Evolutionary conservation across 1,140 invertebrate genomes (phyloP).

Genomic region (Oreohelix idahoensis): DNA sequence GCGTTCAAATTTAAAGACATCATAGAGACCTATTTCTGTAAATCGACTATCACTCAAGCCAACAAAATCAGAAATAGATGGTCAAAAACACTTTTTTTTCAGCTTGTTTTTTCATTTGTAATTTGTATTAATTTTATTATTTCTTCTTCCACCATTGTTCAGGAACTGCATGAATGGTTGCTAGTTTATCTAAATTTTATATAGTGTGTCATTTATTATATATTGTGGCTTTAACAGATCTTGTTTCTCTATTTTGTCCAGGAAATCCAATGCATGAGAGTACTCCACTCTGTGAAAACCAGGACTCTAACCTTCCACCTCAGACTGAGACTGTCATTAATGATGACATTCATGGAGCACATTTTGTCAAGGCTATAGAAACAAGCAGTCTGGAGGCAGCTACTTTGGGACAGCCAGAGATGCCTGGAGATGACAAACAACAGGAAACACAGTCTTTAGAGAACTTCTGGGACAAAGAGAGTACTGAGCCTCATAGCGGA

Average conservation of each 20-base stretch:
- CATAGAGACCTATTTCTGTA: no score
- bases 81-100: no score
- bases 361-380: background rate
- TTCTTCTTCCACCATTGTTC: no score
- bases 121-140: no score
- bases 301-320: background rate
- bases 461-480: background rate
- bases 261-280: background rate
- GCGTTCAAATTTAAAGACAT: no score
- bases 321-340: background rate
- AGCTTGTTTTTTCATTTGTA: no score
- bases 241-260: background rate
- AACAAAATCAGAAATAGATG: no score
- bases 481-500: background rate
- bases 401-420: background rate
- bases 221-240: background rate
- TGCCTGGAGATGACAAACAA: background rate
- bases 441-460: background rate
- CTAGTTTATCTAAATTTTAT: background rate
- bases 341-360: background rate
- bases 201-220: background rate
- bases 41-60: no score
- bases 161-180: no score
- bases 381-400: background rate
- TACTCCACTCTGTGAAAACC: background rate